Evolutionary conservation across 2,888 invertebrate genomes (phyloP).

Genomic region (Tortrix viridana): DNA sequence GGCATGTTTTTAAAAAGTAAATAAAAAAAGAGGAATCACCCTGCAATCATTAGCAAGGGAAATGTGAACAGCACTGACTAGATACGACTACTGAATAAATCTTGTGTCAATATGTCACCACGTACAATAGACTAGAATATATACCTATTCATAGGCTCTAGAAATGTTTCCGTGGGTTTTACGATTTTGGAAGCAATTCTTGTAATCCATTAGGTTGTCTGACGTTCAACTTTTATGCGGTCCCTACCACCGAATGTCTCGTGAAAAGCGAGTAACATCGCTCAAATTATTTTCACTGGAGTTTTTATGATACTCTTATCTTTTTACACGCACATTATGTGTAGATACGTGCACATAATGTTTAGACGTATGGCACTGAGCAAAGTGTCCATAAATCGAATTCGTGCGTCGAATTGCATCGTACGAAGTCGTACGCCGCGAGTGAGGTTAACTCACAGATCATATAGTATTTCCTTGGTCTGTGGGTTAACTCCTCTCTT

Average conservation of each 20-base stretch:
- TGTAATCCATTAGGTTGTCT: slow-evolving; percentile 82
- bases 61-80: slow-evolving; percentile 48
- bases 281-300: slow-evolving; percentile 82
- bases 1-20: no score
- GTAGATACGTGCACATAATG: slow-evolving; percentile 79
- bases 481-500: no score
- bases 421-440: slow-evolving; percentile 4
- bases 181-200: slow-evolving; percentile 76
- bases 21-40: background rate
- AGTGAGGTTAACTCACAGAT: no score
- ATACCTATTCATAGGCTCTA: slow-evolving; percentile 65
- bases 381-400: slow-evolving; percentile 77
- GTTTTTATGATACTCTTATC: slow-evolving; percentile 82
- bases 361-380: slow-evolving; percentile 70
- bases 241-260: slow-evolving; percentile 79
- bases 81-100: slow-evolving; percentile 52
- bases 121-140: slow-evolving; percentile 62
- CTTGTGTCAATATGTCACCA: slow-evolving; percentile 51
- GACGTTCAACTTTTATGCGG: slow-evolving; percentile 80
- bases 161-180: slow-evolving; percentile 67
- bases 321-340: slow-evolving; percentile 81
- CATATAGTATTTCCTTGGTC: no score
- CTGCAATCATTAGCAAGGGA: slow-evolving; percentile 39
- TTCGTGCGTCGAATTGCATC: slow-evolving; percentile 74
- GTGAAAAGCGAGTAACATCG: slow-evolving; percentile 76